A percentile compares a stretch with the other conserved stretches of the same genome.
These are phyloP conservation scores for Psilanteris sp. DNA, from an alignment of 1,140 invertebrate species.

Conservation along the genomic window DNA sequence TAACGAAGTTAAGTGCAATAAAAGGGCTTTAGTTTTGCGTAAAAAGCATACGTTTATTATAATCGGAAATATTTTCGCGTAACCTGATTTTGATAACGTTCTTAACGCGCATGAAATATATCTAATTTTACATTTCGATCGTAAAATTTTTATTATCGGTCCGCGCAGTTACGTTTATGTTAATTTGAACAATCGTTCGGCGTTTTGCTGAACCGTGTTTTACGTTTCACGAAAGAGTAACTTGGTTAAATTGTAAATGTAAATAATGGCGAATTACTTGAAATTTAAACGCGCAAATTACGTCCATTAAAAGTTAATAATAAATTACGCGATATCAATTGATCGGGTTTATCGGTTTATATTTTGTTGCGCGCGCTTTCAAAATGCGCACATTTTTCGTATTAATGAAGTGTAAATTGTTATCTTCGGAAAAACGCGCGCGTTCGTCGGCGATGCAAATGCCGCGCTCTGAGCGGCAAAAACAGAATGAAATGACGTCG, in stretches of 20 bases:
- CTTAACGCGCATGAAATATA: conserved; percentile 5
- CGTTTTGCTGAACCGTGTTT: conserved; percentile 2
- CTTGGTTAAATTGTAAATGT: neutral
- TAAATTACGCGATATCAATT: no score
- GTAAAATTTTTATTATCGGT: conserved; percentile 22
- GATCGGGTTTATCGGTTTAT: no score
- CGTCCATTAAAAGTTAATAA: no score
- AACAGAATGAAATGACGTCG: no score
- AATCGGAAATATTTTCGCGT: conserved; percentile 9
- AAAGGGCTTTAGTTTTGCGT: conserved; percentile 7
- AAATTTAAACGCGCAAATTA: no score
- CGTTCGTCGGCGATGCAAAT: no score
- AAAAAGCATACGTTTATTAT: conserved; percentile 3
- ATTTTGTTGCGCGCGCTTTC: no score
- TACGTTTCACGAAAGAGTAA: neutral
- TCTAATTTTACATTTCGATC: conserved; percentile 11
- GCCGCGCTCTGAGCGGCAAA: no score
- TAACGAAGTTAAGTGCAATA: conserved; percentile 2
- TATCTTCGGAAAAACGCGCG: no score
- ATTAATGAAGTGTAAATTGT: no score
- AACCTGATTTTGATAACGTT: conserved; percentile 18
- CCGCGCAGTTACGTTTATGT: conserved; percentile 3
- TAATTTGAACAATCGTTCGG: conserved; percentile 18
- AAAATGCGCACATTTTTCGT: no score
- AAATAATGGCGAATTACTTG: neutral